Evolutionary conservation across 2,113 vertebrate species (phyloP).

Genomic region (Jaculus jaculus): DNA sequence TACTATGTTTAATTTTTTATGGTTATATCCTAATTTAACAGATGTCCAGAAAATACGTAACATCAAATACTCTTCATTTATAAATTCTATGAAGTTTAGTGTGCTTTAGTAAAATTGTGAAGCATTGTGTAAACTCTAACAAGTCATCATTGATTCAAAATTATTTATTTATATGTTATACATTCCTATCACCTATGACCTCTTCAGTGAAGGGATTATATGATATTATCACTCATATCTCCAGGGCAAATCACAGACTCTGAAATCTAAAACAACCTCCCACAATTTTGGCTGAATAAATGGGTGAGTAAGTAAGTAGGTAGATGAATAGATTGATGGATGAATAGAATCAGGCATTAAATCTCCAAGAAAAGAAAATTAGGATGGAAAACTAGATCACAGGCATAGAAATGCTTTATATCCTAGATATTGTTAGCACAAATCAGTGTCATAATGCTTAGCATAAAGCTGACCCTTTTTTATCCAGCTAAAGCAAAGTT

Average conservation of each 20-base stretch:
- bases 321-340: neutral
- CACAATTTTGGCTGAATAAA: slow-evolving; percentile 14
- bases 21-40: neutral
- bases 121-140: neutral
- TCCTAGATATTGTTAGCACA: slow-evolving; percentile 11
- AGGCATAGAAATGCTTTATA: slow-evolving; percentile 34
- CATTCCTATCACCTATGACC: neutral
- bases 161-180: neutral
- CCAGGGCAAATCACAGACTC: neutral
- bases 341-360: neutral
- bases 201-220: neutral
- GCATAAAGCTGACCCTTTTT: slow-evolving; percentile 49
- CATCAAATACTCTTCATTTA: neutral
- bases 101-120: neutral
- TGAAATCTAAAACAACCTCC: neutral
- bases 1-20: neutral
- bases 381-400: neutral
- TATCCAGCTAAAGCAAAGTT: slow-evolving; percentile 39
- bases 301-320: neutral
- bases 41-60: neutral
- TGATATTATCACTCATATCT: neutral
- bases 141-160: neutral
- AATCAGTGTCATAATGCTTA: slow-evolving; percentile 12
- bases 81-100: neutral
- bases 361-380: neutral